Evolutionary conservation across 2,888 invertebrate species (phyloP), one percentile per base, ranked within the genome.

Genomic region (Pollenia griseotomentosa): DNA sequence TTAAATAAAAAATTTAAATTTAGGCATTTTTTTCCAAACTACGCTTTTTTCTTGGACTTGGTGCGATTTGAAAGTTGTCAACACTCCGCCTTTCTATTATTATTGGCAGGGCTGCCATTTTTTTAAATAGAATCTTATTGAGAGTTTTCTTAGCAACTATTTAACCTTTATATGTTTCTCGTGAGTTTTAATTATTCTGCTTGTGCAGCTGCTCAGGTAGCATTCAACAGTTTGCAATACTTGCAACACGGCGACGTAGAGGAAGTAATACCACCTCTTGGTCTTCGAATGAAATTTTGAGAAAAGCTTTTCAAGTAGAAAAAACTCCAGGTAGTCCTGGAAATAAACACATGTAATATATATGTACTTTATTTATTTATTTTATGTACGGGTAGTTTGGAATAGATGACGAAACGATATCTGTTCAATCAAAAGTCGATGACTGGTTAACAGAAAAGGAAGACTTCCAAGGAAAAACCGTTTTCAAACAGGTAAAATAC

Each of bases 251-350:
- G 1, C 16, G 57, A 57, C 12, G 8, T 57, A 57, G 23, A 57
- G 9, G 57, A 57, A 19, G 57, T 3, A 57, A 61, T 61, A 61
- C 61, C 59, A 12, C 59, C 59, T 59, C 33, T 59, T 12, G 59
- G 59, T 33, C 23, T 59, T 59, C 33, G 33, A 11, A 23, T 23
- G 23, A 2, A 23, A 53, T 53, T 53, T n/a, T 19, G 53, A n/a
- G 53, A n/a, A 59, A 59, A 33, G 14, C 11, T n/a, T 59, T 59
- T 59, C 14, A 59, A 59, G 19, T 59, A 33, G 59, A 59, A 59
- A 59, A 33, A 59, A 33, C 23, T 40, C 0, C 59, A 59, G 33
- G 33, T 59, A 59, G 23, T 23, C 1, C 2, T 23, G 19, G 14
- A 57, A 12, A 23, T 23, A 23, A 5, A 19, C 5, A 53, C 16